Conservation (phyloP, 2,113 vertebrate species). For the Philantomba maxwellii region DNA sequence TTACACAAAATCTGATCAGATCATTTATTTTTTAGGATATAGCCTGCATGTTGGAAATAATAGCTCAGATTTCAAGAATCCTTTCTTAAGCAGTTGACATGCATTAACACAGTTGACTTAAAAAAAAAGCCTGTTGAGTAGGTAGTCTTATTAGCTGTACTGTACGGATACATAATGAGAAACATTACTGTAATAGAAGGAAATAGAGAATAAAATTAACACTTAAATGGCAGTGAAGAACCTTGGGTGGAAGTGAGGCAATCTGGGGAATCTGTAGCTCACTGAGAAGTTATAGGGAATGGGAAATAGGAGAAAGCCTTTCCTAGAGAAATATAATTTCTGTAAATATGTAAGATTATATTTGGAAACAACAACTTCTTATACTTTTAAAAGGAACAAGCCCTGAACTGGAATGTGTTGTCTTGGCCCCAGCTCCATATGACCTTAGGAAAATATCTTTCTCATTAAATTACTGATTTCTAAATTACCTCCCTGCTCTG, state of each 20-base stretch:
- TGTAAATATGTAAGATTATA: neutral
- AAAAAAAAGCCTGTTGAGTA: neutral
- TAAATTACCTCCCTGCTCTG: neutral
- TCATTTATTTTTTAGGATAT: neutral
- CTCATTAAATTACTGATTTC: neutral
- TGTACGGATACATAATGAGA: neutral
- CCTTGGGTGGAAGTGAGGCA: neutral
- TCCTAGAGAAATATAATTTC: conserved; percentile 7
- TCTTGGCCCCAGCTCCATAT: neutral
- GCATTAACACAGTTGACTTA: neutral
- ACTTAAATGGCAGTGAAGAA: neutral
- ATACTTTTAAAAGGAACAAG: neutral
- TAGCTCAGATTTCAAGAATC: neutral
- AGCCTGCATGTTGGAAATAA: neutral
- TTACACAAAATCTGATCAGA: conserved; percentile 3
- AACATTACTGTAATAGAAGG: neutral
- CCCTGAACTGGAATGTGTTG: neutral
- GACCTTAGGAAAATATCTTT: neutral
- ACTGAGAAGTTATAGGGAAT: neutral
- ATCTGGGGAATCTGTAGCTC: neutral
- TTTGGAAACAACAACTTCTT: neutral
- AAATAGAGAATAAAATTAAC: neutral
- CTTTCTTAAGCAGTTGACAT: neutral
- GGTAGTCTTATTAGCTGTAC: neutral
- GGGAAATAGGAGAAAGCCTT: neutral